Base-by-base conservation (phyloP, 2,797 vertebrate species). In the Cynopterus sphinx region DNA sequence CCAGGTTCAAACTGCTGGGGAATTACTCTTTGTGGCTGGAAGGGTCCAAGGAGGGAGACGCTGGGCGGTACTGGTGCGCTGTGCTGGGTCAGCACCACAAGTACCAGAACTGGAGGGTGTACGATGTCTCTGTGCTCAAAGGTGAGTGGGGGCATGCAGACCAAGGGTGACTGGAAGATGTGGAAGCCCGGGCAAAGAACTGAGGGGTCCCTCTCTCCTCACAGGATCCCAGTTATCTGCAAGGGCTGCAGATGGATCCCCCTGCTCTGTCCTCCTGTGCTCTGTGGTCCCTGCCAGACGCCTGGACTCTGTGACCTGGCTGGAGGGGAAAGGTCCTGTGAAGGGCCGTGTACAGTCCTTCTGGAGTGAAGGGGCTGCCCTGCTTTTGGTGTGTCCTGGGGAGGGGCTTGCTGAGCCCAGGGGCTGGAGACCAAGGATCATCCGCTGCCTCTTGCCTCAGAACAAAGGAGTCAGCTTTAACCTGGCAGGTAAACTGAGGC, bases 101-200 rank as follows among this genome's bases (percentile, higher is more conserved):
- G 22, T 94, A 89, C 92, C 97, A 97, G 88, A 97, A 98, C 95
- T 98, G 97, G 97, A 97, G 83, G 61, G 91, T 97, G 12, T 98
- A 98, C 3, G 96, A 97, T 0, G 79, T 98, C 53, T 94, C 70
- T 0, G 94, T 98, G 74, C 78, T 98, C 89, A 96, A 43, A 97
- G 97, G 98, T 98, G 65, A 96, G 89, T 21, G 1, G 6, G 8
- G 19, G 10, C 28, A 1, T 9, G 28, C 24, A 36, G 46, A 78
- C 24, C 39, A 16, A 28, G 33, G 49, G 43, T 5, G 2, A 3
- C 33, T 9, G 77, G 63, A 70, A 24, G 2, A 11, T 7, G 12
- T 70, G 57, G 24, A n/a, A 59, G 43, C 24, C 46, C 13, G 70
- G 46, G 17, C 9, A 51, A 61, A 86, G 17, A 46, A 51, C 68